phyloP scores from a whole-genome alignment of 1,140 invertebrate species.

The Dolichoris vasculosae region DNA sequence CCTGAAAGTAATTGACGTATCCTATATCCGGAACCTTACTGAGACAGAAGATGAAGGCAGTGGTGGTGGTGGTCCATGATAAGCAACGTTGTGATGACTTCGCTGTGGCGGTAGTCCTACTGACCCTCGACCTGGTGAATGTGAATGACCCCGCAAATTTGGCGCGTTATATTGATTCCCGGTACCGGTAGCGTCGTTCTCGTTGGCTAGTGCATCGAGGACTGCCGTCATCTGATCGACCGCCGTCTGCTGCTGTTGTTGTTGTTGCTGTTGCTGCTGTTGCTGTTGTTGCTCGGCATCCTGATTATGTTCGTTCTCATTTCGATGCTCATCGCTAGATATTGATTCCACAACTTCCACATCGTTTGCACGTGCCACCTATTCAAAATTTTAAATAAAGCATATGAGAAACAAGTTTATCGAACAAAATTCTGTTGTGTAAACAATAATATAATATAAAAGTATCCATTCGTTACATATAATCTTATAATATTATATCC shows the following conservation, averaged over 20 bases:
- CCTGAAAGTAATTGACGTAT: slow-evolving; percentile 47
- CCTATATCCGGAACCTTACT: slow-evolving; percentile 58
- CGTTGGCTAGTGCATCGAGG: slow-evolving; percentile 64
- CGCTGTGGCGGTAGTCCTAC: slow-evolving; percentile 61
- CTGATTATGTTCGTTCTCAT: slow-evolving; percentile 64
- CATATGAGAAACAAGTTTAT: neutral
- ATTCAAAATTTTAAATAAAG: neutral
- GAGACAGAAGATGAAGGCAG: slow-evolving; percentile 73
- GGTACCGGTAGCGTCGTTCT: slow-evolving; percentile 62
- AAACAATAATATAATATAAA: too few species aligned
- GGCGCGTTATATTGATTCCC: slow-evolving; percentile 51
- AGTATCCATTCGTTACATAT: too few species aligned
- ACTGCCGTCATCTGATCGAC: slow-evolving; percentile 71
- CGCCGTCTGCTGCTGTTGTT: slow-evolving; percentile 55
- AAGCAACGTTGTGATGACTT: slow-evolving; percentile 75
- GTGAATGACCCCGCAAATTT: slow-evolving; percentile 20
- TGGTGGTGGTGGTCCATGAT: slow-evolving; percentile 82
- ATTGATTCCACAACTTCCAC: slow-evolving; percentile 80
- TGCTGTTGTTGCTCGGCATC: slow-evolving; percentile 31
- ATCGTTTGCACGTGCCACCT: slow-evolving; percentile 77
- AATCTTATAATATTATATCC: too few species aligned
- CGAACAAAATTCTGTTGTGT: too few species aligned
- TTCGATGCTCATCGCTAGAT: slow-evolving; percentile 74
- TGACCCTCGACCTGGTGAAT: slow-evolving; percentile 69
- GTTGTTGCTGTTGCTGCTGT: slow-evolving; percentile 42